Percentiles rank a stretch among this genome's conserved stretches.
These are phyloP conservation scores for Papilio machaon DNA, from an alignment of 1,140 invertebrate genomes.

Conservation along the genomic window DNA sequence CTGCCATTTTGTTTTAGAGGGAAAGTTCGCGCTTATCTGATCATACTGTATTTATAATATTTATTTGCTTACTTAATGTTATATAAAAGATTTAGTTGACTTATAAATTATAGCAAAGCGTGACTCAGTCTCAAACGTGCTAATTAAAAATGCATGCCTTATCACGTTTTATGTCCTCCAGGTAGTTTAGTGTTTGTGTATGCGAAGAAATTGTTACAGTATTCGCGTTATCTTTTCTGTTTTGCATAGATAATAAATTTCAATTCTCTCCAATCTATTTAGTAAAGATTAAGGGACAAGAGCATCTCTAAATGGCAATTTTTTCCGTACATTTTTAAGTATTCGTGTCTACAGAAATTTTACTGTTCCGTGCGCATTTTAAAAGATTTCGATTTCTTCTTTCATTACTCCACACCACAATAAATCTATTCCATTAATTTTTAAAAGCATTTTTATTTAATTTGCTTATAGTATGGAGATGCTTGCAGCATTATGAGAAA, in stretches of 20 bases:
- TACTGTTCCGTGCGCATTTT: too few species aligned
- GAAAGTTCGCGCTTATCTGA: slow-evolving; percentile 29
- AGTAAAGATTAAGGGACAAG: too few species aligned
- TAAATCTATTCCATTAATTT: too few species aligned
- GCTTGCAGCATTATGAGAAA: neutral
- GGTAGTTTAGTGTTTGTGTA: neutral
- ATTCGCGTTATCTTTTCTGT: neutral
- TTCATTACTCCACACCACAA: too few species aligned
- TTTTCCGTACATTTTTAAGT: too few species aligned
- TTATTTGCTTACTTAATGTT: slow-evolving; percentile 20
- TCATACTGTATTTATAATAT: slow-evolving; percentile 15
- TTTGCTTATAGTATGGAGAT: neutral
- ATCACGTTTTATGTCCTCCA: slow-evolving; percentile 3
- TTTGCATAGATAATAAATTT: neutral
- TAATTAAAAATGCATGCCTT: slow-evolving; percentile 14
- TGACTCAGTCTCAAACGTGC: neutral
- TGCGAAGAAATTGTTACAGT: neutral
- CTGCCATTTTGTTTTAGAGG: slow-evolving; percentile 33
- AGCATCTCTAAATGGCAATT: too few species aligned
- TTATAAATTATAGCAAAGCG: slow-evolving; percentile 19
- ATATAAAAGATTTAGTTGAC: slow-evolving; percentile 20
- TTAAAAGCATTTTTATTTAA: neutral
- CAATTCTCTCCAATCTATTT: too few species aligned
- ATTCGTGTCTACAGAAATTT: too few species aligned
- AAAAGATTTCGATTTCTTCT: neutral